Conservation (phyloP, 1,140 invertebrate genomes). For the Neodiprion fabricii region DNA sequence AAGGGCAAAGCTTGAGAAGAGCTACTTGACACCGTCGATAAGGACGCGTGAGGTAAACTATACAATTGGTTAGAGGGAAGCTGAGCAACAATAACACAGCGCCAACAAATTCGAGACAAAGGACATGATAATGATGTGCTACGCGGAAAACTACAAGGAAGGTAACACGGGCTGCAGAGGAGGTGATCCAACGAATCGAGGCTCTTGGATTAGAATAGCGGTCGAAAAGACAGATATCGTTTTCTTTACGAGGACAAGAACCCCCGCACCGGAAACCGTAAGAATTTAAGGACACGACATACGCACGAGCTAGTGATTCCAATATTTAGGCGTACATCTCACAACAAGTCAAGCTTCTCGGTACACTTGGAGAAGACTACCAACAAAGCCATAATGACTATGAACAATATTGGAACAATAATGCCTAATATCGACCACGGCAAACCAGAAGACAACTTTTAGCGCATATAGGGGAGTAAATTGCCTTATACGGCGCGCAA, state of each 20-base stretch:
- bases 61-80: too few species aligned
- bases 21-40: too few species aligned
- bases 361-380: constrained; percentile 10
- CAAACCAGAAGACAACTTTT: neutral
- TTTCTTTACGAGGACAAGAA: constrained; percentile 17
- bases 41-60: too few species aligned
- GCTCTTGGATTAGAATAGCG: constrained; percentile 27
- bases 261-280: neutral
- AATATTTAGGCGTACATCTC: constrained; percentile 16
- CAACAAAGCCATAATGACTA: constrained; percentile 11
- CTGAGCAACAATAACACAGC: too few species aligned
- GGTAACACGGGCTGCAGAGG: neutral
- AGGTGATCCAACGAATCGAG: too few species aligned
- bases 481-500: too few species aligned
- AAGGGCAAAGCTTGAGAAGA: too few species aligned
- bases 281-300: neutral
- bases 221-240: constrained; percentile 32
- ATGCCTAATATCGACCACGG: constrained; percentile 3
- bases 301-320: neutral
- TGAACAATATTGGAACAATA: neutral
- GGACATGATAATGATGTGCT: constrained; percentile 25
- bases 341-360: neutral
- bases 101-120: constrained; percentile 14
- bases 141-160: constrained; percentile 31
- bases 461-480: too few species aligned